Conservation (phyloP, 2,888 invertebrate species). For the Geophilus truncorum region DNA sequence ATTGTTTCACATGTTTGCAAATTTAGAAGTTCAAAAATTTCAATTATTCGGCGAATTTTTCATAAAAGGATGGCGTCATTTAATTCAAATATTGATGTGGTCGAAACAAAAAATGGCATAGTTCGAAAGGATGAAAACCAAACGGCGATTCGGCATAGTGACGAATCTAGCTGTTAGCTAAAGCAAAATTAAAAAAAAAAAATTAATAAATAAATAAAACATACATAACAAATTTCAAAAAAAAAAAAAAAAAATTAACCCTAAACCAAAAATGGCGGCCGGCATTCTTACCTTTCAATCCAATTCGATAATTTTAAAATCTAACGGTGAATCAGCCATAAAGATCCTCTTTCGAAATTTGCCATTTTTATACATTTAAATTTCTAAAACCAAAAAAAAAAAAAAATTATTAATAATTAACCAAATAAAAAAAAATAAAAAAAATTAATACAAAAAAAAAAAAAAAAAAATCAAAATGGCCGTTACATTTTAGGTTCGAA, state of each 20-base stretch:
- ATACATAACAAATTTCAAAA: too few species aligned
- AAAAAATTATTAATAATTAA: too few species aligned
- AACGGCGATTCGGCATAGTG: not conserved
- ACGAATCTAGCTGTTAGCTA: not conserved
- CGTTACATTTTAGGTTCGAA: not conserved
- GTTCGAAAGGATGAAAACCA: not conserved
- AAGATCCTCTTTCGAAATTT: not conserved
- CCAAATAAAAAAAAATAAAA: not conserved
- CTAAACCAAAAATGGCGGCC: not conserved
- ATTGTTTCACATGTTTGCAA: constrained; percentile 1
- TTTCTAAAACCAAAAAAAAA: too few species aligned
- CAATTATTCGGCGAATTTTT: not conserved
- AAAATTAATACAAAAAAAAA: too few species aligned
- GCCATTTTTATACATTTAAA: not conserved
- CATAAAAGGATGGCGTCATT: not conserved
- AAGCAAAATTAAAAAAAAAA: not conserved
- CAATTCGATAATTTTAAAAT: not conserved
- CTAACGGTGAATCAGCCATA: not conserved
- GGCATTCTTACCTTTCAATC: not conserved
- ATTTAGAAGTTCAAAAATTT: not conserved
- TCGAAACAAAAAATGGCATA: not conserved
- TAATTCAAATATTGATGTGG: not conserved
- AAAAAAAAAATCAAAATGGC: not conserved
- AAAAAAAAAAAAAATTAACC: not conserved
- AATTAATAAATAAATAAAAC: not conserved